phyloP scores from a whole-genome alignment of 2,797 vertebrate species.

The Holocentrus rufus region DNA sequence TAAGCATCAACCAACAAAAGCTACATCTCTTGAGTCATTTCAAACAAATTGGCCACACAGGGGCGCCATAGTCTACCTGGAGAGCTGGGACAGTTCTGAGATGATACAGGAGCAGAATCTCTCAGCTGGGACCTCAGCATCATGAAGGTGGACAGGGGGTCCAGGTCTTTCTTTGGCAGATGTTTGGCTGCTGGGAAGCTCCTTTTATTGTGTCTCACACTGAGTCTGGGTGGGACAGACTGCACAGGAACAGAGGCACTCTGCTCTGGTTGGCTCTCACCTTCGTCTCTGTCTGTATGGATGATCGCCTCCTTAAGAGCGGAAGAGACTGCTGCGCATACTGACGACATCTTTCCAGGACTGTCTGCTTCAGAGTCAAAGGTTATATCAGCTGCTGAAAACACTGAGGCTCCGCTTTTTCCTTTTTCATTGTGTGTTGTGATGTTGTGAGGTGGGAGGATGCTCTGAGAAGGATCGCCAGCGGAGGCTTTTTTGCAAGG shows the following conservation, averaged over 20 bases:
- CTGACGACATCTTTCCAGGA: background rate
- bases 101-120: slow-evolving; percentile 4
- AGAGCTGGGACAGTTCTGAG: slow-evolving; percentile 7
- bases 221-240: background rate
- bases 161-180: slow-evolving; percentile 67
- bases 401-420: background rate
- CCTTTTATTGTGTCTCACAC: slow-evolving; percentile 18
- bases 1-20: background rate
- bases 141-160: slow-evolving; percentile 87
- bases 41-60: background rate
- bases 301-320: background rate
- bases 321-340: background rate
- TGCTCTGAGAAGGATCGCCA: background rate
- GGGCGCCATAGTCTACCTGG: slow-evolving; percentile 59
- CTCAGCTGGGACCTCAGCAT: slow-evolving; percentile 82
- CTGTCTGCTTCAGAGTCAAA: background rate
- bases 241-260: background rate
- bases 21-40: background rate
- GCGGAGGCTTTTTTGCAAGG: slow-evolving; percentile 2
- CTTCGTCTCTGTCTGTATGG: background rate
- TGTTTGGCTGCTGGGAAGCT: slow-evolving; percentile 32
- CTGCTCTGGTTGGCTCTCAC: slow-evolving; percentile 4
- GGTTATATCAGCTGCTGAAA: background rate
- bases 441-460: background rate
- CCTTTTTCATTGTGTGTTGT: background rate